Evolutionary conservation across 2,797 vertebrate species (phyloP), one percentile per base, ranked within the genome.

Genomic region (Balearica regulorum): DNA sequence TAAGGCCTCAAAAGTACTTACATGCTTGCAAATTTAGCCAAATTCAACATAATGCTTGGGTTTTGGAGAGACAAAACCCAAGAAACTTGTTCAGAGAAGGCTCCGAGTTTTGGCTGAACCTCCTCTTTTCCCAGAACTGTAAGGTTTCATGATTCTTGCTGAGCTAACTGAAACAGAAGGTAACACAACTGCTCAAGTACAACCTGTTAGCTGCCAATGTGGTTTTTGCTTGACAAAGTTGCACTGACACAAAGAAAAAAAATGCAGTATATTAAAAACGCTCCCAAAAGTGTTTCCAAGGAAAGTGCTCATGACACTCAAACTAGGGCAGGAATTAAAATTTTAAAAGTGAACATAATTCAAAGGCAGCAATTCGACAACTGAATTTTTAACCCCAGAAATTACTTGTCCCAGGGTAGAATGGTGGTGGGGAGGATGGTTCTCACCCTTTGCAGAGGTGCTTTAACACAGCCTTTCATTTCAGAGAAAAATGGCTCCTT

Each of bases 381-480:
- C 2, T 20, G 37, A 46, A 48, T 41, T 61, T 49, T 76, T 41
- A 88, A 64, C 25, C 29, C 21, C 1, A 3, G 69, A 75, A 91
- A 72, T 53, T 9, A 64, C 13, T 41, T 18, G 41, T 77, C 31
- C 43, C 17, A 16, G 19, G 54, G 43, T 22, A 18, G 29, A 83
- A 48, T 0, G 0, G 35, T 20, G 19, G 14, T 17, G 61, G 26
- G 44, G 31, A 83, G 41, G 25, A 68, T 0, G 0, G 19, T 8
- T 66, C 21, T 39, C 24, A 53, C 21, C 15, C n/a, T 39, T 35
- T 5, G 1, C 11, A n/a, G 28, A 33, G 11, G 22, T 49, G 31
- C 29, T 71, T 75, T 75, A 49, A 51, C 24, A 46, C 9, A 58
- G 44, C 14, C 83, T 71, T 62, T 55, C 5, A 33, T n/a, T 83